Conservation (phyloP, 2,113 vertebrate genomes). For the Prochilodus magdalenae region DNA sequence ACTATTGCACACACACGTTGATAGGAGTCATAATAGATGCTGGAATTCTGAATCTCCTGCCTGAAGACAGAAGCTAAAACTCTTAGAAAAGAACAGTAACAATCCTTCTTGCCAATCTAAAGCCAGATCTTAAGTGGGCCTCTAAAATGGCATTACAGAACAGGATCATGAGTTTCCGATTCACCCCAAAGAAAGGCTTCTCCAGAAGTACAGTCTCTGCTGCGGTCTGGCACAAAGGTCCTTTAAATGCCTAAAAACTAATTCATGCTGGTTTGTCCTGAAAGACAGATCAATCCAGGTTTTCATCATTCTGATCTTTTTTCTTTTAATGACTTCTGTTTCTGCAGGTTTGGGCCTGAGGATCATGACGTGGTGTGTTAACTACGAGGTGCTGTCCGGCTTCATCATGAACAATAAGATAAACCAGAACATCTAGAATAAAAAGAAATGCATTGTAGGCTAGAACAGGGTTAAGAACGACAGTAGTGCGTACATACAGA, state of each 20-base stretch:
- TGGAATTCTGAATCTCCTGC: too few relatives aligned
- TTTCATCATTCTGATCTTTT: background rate
- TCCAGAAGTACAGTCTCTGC: too few relatives aligned
- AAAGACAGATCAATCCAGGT: background rate
- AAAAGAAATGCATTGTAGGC: constrained; percentile 30
- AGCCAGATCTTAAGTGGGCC: too few relatives aligned
- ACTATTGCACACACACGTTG: too few relatives aligned
- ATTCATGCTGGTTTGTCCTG: background rate
- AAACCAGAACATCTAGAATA: constrained; percentile 25
- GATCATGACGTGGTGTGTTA: background rate
- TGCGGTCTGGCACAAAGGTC: too few relatives aligned
- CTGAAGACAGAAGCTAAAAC: too few relatives aligned
- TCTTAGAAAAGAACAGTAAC: too few relatives aligned
- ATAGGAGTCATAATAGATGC: too few relatives aligned
- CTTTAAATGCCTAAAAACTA: background rate
- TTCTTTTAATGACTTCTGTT: background rate
- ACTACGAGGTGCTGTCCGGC: background rate
- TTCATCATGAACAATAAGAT: background rate
- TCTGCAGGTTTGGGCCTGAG: constrained; percentile 77
- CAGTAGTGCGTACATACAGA: constrained; percentile 32
- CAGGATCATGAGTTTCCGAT: too few relatives aligned
- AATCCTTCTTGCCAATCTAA: too few relatives aligned
- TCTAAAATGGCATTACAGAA: too few relatives aligned
- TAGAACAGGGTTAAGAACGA: constrained; percentile 23
- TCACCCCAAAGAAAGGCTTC: too few relatives aligned